Percentiles rank a stretch among this genome's conserved stretches.
These are phyloP conservation scores for Scelioninae gen. 1 DNA, from an alignment of 2,888 invertebrate genomes.

Conservation along the genomic window DNA sequence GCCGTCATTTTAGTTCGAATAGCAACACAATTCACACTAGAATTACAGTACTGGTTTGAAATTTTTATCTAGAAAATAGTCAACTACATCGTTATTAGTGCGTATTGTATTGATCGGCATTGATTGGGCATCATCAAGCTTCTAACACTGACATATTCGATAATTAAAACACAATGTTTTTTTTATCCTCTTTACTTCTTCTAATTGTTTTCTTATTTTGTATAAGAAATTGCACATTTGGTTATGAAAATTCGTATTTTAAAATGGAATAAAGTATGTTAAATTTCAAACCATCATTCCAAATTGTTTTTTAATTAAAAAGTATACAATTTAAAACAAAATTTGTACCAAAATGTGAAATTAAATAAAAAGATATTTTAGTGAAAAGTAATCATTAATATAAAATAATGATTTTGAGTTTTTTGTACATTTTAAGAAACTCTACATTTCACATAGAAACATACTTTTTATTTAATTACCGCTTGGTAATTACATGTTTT, in stretches of 20 bases:
- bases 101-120: constrained; percentile 28
- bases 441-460: neutral
- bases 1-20: constrained; percentile 45
- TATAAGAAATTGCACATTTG: too few species aligned
- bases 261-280: too few species aligned
- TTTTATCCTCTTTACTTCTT: too few species aligned
- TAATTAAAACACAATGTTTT: constrained; percentile 6
- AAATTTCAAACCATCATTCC: too few species aligned
- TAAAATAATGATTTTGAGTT: neutral
- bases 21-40: constrained; percentile 36
- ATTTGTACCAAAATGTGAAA: too few species aligned
- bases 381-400: neutral
- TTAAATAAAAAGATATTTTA: too few species aligned
- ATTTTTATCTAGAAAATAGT: constrained; percentile 53
- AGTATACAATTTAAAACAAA: too few species aligned
- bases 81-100: constrained; percentile 34
- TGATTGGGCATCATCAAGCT: constrained; percentile 27
- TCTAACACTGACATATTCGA: neutral
- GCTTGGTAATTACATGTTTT: constrained; percentile 27
- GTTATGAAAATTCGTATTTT: too few species aligned
- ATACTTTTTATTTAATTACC: constrained; percentile 39
- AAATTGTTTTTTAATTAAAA: too few species aligned
- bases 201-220: too few species aligned
- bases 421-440: too few species aligned
- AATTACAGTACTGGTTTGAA: constrained; percentile 37